A percentile compares a stretch with the other conserved stretches of the same genome.
These are phyloP conservation scores for Mus musculus DNA, from an alignment of 2,113 vertebrate genomes.

Conservation along the genomic window GRCm39 chr17:70466001-70466500, in stretches of 20 bases:
- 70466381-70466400: neutral
- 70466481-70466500: neutral
- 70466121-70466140: neutral
- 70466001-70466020: neutral
- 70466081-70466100: neutral
- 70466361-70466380: neutral
- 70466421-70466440: neutral
- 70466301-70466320: no score
- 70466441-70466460: neutral
- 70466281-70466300: neutral
- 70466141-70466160: neutral
- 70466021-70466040: neutral
- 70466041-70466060: neutral
- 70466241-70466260: neutral
- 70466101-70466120: neutral
- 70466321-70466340: neutral
- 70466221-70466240: neutral
- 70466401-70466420: neutral
- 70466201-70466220: constrained; percentile 5
- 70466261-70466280: no score
- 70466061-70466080: no score
- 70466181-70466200: neutral
- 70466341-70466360: neutral
- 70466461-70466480: neutral
- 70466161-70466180: neutral